A percentile compares a stretch with the other conserved stretches of the same genome.
Evolutionary conservation across 1,140 invertebrate genomes (phyloP).

Genomic region (Monochamus saltuarius): DNA sequence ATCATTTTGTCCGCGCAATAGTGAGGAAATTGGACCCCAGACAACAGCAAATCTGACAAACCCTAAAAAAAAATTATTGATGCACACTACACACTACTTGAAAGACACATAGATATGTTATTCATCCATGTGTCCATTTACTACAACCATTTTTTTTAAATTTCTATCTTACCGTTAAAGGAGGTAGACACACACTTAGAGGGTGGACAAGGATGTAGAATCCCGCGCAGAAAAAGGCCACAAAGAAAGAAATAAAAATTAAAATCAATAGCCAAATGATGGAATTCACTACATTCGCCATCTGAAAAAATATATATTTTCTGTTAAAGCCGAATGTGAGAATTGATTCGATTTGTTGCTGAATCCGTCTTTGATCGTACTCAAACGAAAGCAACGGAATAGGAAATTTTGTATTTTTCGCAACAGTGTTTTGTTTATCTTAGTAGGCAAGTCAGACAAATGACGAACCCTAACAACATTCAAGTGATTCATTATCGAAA

Average conservation of each 20-base stretch:
- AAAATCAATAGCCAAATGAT: slow-evolving; percentile 78
- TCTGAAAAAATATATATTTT: slow-evolving; percentile 34
- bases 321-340: background rate
- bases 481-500: background rate
- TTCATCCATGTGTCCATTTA: too few species aligned
- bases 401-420: too few species aligned
- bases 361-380: too few species aligned
- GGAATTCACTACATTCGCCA: slow-evolving; percentile 63
- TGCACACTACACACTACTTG: too few species aligned
- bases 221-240: slow-evolving; percentile 71
- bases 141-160: slow-evolving; percentile 1
- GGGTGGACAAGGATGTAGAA: slow-evolving; percentile 73
- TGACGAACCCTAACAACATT: background rate
- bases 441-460: background rate
- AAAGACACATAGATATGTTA: too few species aligned
- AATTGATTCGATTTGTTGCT: too few species aligned
- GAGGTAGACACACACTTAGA: slow-evolving; percentile 69
- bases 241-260: slow-evolving; percentile 71
- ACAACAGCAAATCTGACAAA: slow-evolving; percentile 65
- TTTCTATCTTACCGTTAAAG: slow-evolving; percentile 56
- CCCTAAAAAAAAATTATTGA: slow-evolving; percentile 57
- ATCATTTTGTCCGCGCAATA: slow-evolving; percentile 67
- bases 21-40: slow-evolving; percentile 68
- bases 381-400: too few species aligned
- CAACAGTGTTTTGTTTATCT: slow-evolving; percentile 5